Evolutionary conservation across 2,888 invertebrate genomes (phyloP), one percentile per base, ranked within the genome.

Genomic region (Nomada goodeniana): DNA sequence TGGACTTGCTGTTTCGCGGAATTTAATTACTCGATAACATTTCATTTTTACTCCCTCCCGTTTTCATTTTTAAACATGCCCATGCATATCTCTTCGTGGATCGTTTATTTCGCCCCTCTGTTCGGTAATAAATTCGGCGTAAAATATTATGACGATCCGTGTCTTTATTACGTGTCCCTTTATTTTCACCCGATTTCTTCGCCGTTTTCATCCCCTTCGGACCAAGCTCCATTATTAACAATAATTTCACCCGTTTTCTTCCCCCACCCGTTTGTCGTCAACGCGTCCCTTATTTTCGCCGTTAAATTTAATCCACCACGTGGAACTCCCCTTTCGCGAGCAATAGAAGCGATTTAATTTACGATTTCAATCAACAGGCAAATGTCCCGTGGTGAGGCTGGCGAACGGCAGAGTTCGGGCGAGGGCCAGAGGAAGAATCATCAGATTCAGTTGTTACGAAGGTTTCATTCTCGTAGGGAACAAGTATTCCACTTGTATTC

Each of bases 391-490:
- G 9, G 94, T 95, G 0, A 90, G 85, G 9, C 77, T 96, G 13
- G 87, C 89, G 1, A 94, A 96, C 87, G 96, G 96, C 2, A 92
- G 92, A 70, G 94, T 94, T 7, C 93, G 94, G 0, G 70, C 93
- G 11, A 93, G 95, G 50, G 94, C 94, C 52, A 93, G 94, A 64
- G 95, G 95, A 0, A 94, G 95, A 80, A 94, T 96, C 52, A 95
- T 95, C n/a, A 95, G 95, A 90, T 96, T 95, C 91, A 91, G 91
- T 23, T 97, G 97, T 90, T 91, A 93, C 61, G 86, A 93, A 0
- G 95, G 95, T 0, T 97, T 94, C 91, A 94, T 95, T 53, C 94
- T 97, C 50, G 95, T 96, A 0, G 98, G 97, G 0, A 96, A 96
- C 86, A 95, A 94, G 88, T 96, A 96, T 88, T 95, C 96, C 23